A percentile compares a stretch with the other conserved stretches of the same genome.
Conservation (phyloP, 2,888 invertebrate genomes). For the Meliscaeva auricollis region DNA sequence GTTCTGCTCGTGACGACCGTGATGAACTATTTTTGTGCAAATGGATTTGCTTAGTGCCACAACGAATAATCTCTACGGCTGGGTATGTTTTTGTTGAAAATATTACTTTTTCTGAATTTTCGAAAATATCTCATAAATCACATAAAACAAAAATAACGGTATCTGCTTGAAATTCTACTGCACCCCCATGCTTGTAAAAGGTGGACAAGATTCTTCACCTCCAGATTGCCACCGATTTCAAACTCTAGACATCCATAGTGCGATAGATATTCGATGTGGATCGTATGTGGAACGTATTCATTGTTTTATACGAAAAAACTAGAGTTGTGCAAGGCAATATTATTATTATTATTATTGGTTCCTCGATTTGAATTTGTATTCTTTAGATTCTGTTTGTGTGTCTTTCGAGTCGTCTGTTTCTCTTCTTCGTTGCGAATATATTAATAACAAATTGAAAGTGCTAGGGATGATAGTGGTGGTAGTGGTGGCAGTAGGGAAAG, state of each 20-base stretch:
- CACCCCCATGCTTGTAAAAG: conserved; percentile 46
- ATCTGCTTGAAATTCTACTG: conserved; percentile 14
- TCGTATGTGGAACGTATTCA: conserved; percentile 71
- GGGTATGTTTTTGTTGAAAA: conserved; percentile 68
- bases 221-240: conserved; percentile 55
- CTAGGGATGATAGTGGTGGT: too few species aligned
- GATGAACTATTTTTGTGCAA: conserved; percentile 76
- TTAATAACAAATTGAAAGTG: conserved; percentile 66
- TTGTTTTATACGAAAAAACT: conserved; percentile 28
- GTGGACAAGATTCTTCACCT: conserved; percentile 37
- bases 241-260: conserved; percentile 37
- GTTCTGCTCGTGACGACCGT: conserved; percentile 48
- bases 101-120: conserved; percentile 36
- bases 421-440: conserved; percentile 65
- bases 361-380: conserved; percentile 40
- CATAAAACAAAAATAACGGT: conserved; percentile 36
- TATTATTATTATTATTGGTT: conserved; percentile 52
- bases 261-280: conserved; percentile 57
- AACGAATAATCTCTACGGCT: conserved; percentile 75
- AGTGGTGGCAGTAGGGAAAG: conserved; percentile 52
- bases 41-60: conserved; percentile 76
- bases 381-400: conserved; percentile 35
- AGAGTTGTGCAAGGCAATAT: conserved; percentile 61
- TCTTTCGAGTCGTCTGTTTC: conserved; percentile 36
- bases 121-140: conserved; percentile 66